Evolutionary conservation across 2,888 invertebrate genomes (phyloP), one percentile per base, ranked within the genome.

Genomic region (Busseola fusca): DNA sequence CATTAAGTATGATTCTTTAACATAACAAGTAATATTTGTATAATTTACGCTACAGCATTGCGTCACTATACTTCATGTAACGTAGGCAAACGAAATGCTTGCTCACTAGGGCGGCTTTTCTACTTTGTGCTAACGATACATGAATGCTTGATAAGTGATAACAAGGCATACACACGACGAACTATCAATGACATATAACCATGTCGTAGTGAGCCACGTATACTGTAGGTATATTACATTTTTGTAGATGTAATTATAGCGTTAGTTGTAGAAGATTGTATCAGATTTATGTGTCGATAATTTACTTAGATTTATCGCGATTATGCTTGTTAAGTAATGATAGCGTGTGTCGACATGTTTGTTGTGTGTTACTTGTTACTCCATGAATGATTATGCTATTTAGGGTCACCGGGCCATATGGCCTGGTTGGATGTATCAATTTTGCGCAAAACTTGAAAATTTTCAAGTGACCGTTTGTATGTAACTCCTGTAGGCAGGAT

Each of bases 101-200:
- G 40, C 30, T 60, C 48, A 74, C 70, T 25, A 72, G 62, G 50
- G 74, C 48, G 50, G 21, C 74, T 25, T 30, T 18, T 37, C 57
- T 42, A n/a, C 34, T 52, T 25, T 21, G 30, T 57, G 57, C 27
- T 25, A 21, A 25, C 57, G 45, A 37, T 21, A 34, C 50, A 74
- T 62, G 64, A 69, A 76, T 81, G 64, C 54, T 63, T 64, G 76
- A 56, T 75, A 68, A 58, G 30, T 60, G 78, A 74, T 74, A 74
- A 74, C 45, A 3, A 21, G 2, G 14, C 6, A n/a, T 30, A 37
- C 64, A 60, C 59, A 50, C 27, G 56, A 40, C 60, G 34, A 27
- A 45, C 57, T 73, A 58, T 75, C 64, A 60, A 52, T 68, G 57
- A 64, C 67, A 56, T 63, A 34, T 9, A 30, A 1, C 34, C 27